Evolutionary conservation across 1,140 invertebrate genomes (phyloP), one percentile per base, ranked within the genome.

Genomic region (Caerostris extrusa): DNA sequence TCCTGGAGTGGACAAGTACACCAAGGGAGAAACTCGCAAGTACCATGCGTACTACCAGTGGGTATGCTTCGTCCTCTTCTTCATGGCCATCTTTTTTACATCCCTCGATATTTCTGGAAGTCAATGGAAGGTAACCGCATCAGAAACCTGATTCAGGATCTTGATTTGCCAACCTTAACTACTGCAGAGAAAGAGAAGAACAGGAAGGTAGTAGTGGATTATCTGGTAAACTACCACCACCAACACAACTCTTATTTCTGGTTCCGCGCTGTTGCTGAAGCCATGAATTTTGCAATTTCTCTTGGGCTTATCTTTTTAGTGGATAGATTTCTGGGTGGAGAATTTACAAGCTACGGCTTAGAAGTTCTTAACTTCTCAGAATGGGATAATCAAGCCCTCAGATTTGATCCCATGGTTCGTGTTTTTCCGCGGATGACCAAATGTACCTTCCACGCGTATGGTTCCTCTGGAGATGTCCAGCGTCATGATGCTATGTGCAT

Each of bases 381-480:
- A 94, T 97, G 97, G 97, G 98, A 98, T 95, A 87, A 95, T 17
- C 98, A 98, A 95, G 96, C 96, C 82, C 96, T 96, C 60, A 95
- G 96, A 50, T 96, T 95, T 17, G 96, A 97, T 95, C 96, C 97
- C 0, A 94, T 95, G 96, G 91, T 88, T 8, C n/a, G 55, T 96
- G 98, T 99, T 95, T 99, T 99, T 96, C 98, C 98, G 86, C 96
- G 98, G 95, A 98, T 98, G 97, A 98, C 98, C 96, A 98, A 98
- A 96, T 98, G 98, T 96, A 98, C 97, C 94, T 98, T 98, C 96
- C 97, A 97, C 97, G 98, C 98, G 96, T 98, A 97, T 95, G 98
- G 98, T 95, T 97, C 97, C 53, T 98, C 97, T 95, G 97, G 98
- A 19, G 98, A 98, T 95, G 97, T 98, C 90, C 93, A 95, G 64